Evolutionary conservation across 37 sponge, comb jelly and placozoan species (phyloP), one percentile per base, ranked within the genome.

Genomic region (Theonella swinhoei): DNA sequence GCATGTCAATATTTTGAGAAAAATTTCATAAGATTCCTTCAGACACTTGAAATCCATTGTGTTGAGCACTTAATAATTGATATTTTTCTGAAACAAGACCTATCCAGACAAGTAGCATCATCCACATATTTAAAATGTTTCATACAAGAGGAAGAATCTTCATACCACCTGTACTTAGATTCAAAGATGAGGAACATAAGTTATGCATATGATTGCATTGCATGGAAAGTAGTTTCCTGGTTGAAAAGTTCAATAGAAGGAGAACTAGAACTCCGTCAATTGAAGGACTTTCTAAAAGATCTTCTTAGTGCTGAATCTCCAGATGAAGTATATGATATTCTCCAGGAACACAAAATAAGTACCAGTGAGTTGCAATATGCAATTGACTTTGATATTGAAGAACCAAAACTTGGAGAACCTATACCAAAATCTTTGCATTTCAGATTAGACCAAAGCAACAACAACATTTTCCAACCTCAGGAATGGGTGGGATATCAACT

Each of bases 401-500:
- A 81, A 8, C 22, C 37, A 0, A 71, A 37, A 32, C 74, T 79
- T 42, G 90, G 90, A 20, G 35, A 74, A 2, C 37, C 65, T 23
- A 84, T 90, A 20, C 90, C 90, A 30, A 26, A 43, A 54, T 26
- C 20, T 1, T 80, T 39, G 32, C 80, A 75, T 42, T 58, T 62
- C 34, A 66, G 80, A 64, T 63, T 90, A 11, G 85, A 84, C 36
- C 85, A 74, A 75, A 74, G 77, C 34, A 23, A 70, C 28, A 3
- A 83, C 60, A 78, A 88, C 68, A 42, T 84, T 1, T 91, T 84
- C 37, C 39, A 73, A 0, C 80, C 80, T 28, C 33, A 80, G 25
- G 92, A 91, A 36, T 79, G 68, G 65, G 88, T 91, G 8, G 92
- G 83, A 0, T 91, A 88, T 87, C 88, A 91, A 64, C 26, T 42